Percentiles rank a stretch among this genome's conserved stretches.
Evolutionary conservation across 2,113 vertebrate species (phyloP).

Genomic region (Hippocampus abdominalis): DNA sequence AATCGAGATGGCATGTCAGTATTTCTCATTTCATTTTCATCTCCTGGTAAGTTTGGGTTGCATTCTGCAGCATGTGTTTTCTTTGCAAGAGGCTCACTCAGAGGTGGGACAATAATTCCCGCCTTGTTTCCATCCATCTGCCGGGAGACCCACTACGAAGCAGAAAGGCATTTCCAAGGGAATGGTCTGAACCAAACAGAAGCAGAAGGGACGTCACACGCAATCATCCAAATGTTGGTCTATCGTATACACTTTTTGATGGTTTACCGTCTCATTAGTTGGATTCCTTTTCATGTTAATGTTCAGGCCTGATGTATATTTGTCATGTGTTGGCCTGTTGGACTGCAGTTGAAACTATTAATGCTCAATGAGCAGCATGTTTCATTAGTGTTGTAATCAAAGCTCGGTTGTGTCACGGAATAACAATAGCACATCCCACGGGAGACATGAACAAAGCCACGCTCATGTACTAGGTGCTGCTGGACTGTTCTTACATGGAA

Average conservation of each 20-base stretch:
- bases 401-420: neutral
- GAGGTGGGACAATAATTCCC: conserved; percentile 56
- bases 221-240: conserved; percentile 20
- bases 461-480: neutral
- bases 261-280: conserved; percentile 5
- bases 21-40: conserved; percentile 47
- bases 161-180: conserved; percentile 47
- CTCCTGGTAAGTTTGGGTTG: conserved; percentile 57
- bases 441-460: neutral
- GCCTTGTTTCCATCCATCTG: conserved; percentile 57
- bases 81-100: conserved; percentile 52
- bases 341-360: neutral
- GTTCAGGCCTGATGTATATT: neutral
- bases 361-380: neutral
- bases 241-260: conserved; percentile 10
- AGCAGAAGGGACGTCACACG: conserved; percentile 30
- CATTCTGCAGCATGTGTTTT: conserved; percentile 46
- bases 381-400: neutral
- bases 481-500: conserved; percentile 15
- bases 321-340: neutral
- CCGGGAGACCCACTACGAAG: conserved; percentile 33
- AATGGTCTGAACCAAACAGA: conserved; percentile 38
- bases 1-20: conserved; percentile 25
- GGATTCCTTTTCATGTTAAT: conserved; percentile 14
- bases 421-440: conserved; percentile 3